Base-by-base conservation (phyloP, 2,797 vertebrate species). In the Brachyalestes nurse region DNA sequence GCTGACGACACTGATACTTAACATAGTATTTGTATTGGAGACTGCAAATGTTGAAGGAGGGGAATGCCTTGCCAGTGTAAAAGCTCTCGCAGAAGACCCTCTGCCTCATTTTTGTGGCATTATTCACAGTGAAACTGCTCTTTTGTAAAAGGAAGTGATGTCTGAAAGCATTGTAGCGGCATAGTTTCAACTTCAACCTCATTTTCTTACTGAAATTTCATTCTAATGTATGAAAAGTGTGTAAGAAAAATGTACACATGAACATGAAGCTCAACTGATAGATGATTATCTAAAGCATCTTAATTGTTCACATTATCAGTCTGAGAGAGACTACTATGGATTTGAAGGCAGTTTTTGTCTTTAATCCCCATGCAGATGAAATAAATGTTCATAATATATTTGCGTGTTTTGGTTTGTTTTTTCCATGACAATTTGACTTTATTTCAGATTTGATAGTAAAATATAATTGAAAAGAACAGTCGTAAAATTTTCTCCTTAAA, bases 291-390 rank as follows among this genome's bases (percentile, higher is more conserved):
- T 12, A 7, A 57, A 51, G 21, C 21, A 17, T 61, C 55, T 61
- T 60, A 72, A 58, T 1, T 74, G 38, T n/a, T 82, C 67, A 17
- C 21, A 49, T 77, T 45, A 28, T 28, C 28, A 45, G 65, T 75
- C 14, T 80, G 42, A 70, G 28, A 64, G 17, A 25, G 45, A 75
- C 23, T 81, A 81, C 82, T 89, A 75, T 88, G 82, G 72, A 49
- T 80, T 86, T 89, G 82, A 78, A 87, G 81, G 85, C 84, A 89
- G 85, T 90, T 84, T 89, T 85, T 91, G 85, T 88, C 85, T 77
- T 89, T 79, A 67, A 75, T 85, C 88, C 79, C 74, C 81, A 85
- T 90, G 72, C 86, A 74, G 79, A 75, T 77, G 74, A 88, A 92
- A 88, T 90, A 92, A 92, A 91, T 75, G 21, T 79, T 65, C 1